phyloP scores from a whole-genome alignment of 2,888 invertebrate species.

The Caenorhabditis auriculariae region DNA sequence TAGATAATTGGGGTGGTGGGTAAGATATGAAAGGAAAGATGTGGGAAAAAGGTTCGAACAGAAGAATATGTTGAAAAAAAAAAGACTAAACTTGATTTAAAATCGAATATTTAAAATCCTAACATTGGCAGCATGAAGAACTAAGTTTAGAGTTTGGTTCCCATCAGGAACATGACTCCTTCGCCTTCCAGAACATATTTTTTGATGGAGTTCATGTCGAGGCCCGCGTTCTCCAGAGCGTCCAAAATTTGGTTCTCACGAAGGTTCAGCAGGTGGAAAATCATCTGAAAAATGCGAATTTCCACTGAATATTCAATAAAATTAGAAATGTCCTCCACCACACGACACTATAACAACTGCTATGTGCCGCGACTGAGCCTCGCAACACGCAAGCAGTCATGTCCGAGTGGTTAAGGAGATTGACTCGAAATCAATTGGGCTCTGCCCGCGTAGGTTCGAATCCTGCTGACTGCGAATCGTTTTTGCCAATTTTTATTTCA shows the following conservation, averaged over 20 bases:
- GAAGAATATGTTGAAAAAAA: too few species aligned
- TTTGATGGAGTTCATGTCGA: conserved; percentile 34
- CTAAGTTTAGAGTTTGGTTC: conserved; percentile 30
- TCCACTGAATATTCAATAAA: not conserved
- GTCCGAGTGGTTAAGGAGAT: conserved; percentile 39
- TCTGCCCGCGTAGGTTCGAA: conserved; percentile 50
- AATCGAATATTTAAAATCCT: too few species aligned
- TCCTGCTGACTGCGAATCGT: conserved; percentile 40
- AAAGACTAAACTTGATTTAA: too few species aligned
- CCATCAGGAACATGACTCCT: conserved; percentile 57
- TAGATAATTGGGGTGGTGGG: too few species aligned
- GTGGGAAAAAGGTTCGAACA: too few species aligned
- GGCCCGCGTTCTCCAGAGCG: conserved; percentile 36
- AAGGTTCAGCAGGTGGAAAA: conserved; percentile 52
- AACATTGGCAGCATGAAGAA: too few species aligned
- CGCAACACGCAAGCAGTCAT: conserved; percentile 12
- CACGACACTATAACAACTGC: not conserved
- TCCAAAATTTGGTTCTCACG: conserved; percentile 43
- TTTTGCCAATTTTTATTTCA: too few species aligned
- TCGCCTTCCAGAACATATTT: conserved; percentile 49
- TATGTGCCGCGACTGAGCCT: not conserved
- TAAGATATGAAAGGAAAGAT: too few species aligned
- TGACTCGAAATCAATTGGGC: conserved; percentile 38
- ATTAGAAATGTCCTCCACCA: not conserved
- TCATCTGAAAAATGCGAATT: conserved; percentile 21